Evolutionary conservation across 2,888 invertebrate genomes (phyloP).

Genomic region (Pasiphila rectangulata): DNA sequence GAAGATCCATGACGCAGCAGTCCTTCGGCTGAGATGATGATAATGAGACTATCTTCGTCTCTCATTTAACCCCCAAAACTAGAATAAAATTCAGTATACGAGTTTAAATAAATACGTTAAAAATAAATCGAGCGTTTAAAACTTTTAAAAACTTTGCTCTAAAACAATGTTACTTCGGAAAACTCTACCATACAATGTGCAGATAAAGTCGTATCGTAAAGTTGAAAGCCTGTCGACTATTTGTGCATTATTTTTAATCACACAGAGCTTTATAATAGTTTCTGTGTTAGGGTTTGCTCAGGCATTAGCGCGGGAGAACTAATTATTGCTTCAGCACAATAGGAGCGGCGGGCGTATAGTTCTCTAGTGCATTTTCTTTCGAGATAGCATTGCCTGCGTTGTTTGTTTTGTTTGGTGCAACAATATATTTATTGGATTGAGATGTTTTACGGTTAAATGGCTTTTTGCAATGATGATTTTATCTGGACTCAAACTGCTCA

Average conservation of each 20-base stretch:
- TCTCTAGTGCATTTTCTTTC: neutral
- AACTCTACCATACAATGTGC: neutral
- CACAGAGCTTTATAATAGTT: neutral
- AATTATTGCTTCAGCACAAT: slow-evolving; percentile 12
- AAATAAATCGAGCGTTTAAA: too few species aligned
- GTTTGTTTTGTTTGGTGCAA: neutral
- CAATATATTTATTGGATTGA: neutral
- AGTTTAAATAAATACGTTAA: too few species aligned
- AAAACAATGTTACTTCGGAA: neutral
- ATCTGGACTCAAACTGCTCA: too few species aligned
- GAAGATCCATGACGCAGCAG: too few species aligned
- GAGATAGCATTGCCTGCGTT: neutral
- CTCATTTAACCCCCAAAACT: too few species aligned
- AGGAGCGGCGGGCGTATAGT: neutral
- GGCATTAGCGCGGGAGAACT: slow-evolving; percentile 7
- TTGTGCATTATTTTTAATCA: slow-evolving; percentile 13
- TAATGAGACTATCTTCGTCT: too few species aligned
- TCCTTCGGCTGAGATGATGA: too few species aligned
- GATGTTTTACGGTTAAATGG: neutral
- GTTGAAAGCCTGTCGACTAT: neutral
- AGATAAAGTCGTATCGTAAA: slow-evolving; percentile 5
- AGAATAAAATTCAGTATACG: too few species aligned
- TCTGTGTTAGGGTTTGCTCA: slow-evolving; percentile 3
- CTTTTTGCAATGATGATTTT: too few species aligned
- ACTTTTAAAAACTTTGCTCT: too few species aligned